Conservation (phyloP, 2,888 invertebrate species). For the Auanema sp. region DNA sequence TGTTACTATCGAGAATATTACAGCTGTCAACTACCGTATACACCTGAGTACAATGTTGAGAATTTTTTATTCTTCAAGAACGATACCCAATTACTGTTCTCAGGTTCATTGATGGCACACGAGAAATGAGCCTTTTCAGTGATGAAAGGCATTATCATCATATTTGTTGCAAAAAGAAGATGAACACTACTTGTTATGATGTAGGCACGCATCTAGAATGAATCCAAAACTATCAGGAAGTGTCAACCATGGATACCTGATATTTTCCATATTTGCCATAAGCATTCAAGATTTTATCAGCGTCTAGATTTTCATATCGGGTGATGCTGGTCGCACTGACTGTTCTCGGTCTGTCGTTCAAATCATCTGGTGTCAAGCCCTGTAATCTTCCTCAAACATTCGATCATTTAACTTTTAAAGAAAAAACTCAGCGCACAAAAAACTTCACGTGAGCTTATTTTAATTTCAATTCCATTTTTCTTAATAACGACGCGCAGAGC, state of each 20-base stretch:
- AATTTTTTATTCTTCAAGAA: background rate
- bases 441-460: too few relatives aligned
- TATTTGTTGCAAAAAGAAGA: constrained; percentile 36
- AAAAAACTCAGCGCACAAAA: too few relatives aligned
- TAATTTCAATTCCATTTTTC: too few relatives aligned
- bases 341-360: too few relatives aligned
- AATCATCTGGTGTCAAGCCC: too few relatives aligned
- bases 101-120: constrained; percentile 25
- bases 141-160: constrained; percentile 60
- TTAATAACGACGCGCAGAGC: too few relatives aligned
- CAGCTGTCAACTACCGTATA: constrained; percentile 30
- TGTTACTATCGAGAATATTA: constrained; percentile 25
- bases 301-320: constrained; percentile 36
- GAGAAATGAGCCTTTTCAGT: constrained; percentile 38
- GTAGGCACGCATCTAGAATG: constrained; percentile 41
- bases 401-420: too few relatives aligned
- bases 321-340: too few relatives aligned
- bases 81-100: background rate
- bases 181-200: constrained; percentile 39
- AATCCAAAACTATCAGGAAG: constrained; percentile 27
- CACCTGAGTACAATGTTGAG: constrained; percentile 14
- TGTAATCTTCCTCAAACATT: too few relatives aligned
- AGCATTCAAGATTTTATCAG: constrained; percentile 57
- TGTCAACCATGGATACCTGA: constrained; percentile 49
- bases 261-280: constrained; percentile 59